phyloP scores from a whole-genome alignment of 2,888 invertebrate species.

The Cetonia aurata region DNA sequence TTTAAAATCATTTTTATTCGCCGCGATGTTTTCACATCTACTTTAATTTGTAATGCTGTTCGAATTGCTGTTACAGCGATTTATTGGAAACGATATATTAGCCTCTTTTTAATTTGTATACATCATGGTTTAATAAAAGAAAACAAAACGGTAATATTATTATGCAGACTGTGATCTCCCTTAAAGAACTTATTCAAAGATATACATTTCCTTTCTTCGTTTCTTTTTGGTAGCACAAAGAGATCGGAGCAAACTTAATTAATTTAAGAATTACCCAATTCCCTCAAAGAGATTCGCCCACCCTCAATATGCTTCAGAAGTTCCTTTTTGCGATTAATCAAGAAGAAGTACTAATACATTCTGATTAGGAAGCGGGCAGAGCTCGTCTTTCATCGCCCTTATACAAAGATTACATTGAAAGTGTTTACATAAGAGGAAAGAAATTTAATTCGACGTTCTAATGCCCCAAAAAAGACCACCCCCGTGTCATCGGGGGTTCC shows the following conservation, averaged over 20 bases:
- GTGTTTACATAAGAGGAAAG: slow-evolving; percentile 29
- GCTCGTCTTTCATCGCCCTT: background rate
- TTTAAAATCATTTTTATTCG: no score
- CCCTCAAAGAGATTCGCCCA: background rate
- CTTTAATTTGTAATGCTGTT: no score
- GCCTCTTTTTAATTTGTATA: no score
- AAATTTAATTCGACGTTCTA: slow-evolving; percentile 31
- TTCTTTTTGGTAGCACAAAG: background rate
- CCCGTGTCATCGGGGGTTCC: background rate
- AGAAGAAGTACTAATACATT: slow-evolving; percentile 24
- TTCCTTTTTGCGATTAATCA: slow-evolving; percentile 25
- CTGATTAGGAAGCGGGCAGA: slow-evolving; percentile 6
- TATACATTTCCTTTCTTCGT: background rate
- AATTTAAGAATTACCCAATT: background rate
- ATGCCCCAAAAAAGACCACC: slow-evolving; percentile 7
- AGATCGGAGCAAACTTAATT: background rate
- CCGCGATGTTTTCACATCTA: no score
- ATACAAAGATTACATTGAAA: slow-evolving; percentile 12
- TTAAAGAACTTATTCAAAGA: background rate
- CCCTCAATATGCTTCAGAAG: background rate
- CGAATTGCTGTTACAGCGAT: no score
- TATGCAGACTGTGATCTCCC: no score
- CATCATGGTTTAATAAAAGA: no score
- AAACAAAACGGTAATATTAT: no score
- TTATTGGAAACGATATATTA: no score